Base-by-base conservation (phyloP, 2,113 vertebrate genomes). In the Riparia riparia region DNA sequence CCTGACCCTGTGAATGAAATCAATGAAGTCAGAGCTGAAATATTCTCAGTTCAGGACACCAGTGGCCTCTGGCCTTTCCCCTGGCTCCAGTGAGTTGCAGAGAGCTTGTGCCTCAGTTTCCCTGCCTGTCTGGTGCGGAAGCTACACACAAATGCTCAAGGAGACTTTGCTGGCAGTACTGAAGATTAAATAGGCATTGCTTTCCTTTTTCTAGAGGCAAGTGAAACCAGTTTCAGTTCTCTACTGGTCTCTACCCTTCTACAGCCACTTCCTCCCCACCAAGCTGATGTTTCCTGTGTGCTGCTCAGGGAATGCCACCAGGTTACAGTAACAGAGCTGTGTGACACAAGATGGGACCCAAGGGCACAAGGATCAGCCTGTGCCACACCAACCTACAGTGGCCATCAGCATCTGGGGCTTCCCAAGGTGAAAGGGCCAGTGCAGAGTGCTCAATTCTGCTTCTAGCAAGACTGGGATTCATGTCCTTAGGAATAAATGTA, bases 191-290 rank as follows among this genome's bases (percentile, higher is more conserved):
- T 3, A 76, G 6, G 10, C 20, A 44, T 18, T 32, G 20, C 5
- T 68, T 65, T 82, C 28, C 26, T 7, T 39, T 63, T 34, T 56
- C 16, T 5, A n/a, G 32, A 76, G 51, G 32, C 21, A 65, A 56
- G n/a, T 7, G 39, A 70, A 16, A 42, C 12, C 25, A 72, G n/a
- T 79, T 72, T 56, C 20, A 51, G 44, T 51, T 82, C 74, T 64
- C n/a, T 21, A 17, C 31, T 44, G 25, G n/a, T 16, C 45, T 53
- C 65, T 45, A 31, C 56, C 17, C 25, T 68, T 37, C 54, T 34
- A 11, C 4, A 70, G 53, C 11, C 1, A 0, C 1, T 7, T 25
- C n/a, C 42, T 34, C 57, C 37, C 25, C 39, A 73, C 21, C 53
- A 64, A 26, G 32, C 19, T 37, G 28, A 16, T 24, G 26, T 42